Conservation (phyloP, 2,113 vertebrate genomes). For the Lates calcarifer region DNA sequence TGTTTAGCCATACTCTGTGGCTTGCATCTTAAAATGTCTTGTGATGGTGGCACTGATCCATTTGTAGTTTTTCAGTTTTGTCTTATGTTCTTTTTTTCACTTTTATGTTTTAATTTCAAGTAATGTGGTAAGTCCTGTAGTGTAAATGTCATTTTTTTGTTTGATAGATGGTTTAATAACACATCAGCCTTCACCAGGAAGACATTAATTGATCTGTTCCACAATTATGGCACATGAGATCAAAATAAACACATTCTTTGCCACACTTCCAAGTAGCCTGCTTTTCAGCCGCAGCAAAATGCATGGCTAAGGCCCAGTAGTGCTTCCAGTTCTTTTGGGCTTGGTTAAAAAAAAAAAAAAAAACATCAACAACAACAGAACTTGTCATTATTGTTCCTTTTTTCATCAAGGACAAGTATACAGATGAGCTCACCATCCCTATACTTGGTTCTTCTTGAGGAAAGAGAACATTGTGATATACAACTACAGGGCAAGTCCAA, state of each 20-base stretch:
- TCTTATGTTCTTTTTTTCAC: neutral
- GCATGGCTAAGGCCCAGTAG: slow-evolving; percentile 74
- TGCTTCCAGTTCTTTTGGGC: slow-evolving; percentile 61
- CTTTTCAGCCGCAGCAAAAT: slow-evolving; percentile 70
- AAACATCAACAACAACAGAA: slow-evolving; percentile 24
- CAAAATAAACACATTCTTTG: slow-evolving; percentile 32
- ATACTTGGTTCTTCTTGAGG: slow-evolving; percentile 42
- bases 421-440: slow-evolving; percentile 30
- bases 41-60: slow-evolving; percentile 44
- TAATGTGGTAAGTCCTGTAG: slow-evolving; percentile 17
- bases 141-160: slow-evolving; percentile 1
- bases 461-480: slow-evolving; percentile 23
- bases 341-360: slow-evolving; percentile 66
- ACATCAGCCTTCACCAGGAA: neutral
- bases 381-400: slow-evolving; percentile 41
- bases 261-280: slow-evolving; percentile 37
- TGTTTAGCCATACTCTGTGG: slow-evolving; percentile 43
- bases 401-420: slow-evolving; percentile 50
- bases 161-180: slow-evolving; percentile 31
- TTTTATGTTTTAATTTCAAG: slow-evolving; percentile 18
- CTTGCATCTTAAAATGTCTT: slow-evolving; percentile 53
- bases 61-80: slow-evolving; percentile 6
- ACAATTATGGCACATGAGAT: slow-evolving; percentile 4
- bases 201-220: slow-evolving; percentile 1
- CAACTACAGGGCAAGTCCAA: slow-evolving; percentile 35